These are phyloP conservation scores for Ruditapes philippinarum DNA, from an alignment of 1,140 invertebrate species.

Conservation along the genomic window DNA sequence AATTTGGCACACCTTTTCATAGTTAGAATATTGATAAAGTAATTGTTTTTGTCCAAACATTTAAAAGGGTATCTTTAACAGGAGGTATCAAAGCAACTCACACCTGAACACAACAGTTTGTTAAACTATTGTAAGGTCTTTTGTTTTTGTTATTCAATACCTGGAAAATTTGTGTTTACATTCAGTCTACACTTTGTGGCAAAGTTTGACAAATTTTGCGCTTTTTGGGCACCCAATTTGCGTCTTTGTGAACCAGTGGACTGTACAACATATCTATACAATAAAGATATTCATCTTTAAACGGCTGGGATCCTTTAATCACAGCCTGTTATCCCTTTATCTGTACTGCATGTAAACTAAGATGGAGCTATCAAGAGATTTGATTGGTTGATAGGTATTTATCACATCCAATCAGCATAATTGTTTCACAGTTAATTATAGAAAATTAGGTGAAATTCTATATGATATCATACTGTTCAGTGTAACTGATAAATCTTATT, in stretches of 20 bases:
- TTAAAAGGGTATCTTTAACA: no score
- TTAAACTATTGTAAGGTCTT: no score
- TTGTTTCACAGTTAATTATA: no score
- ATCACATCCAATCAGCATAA: conserved; percentile 10
- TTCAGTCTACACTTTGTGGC: neutral
- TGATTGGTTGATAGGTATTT: conserved; percentile 17
- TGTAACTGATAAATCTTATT: no score
- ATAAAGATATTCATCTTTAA: neutral
- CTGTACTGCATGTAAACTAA: neutral
- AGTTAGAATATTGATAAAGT: no score
- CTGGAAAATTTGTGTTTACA: neutral
- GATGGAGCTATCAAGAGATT: neutral
- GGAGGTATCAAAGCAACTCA: no score
- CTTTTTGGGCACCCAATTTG: neutral
- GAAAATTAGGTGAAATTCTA: no score
- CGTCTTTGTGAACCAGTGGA: neutral
- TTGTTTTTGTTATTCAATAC: neutral
- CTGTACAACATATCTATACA: neutral
- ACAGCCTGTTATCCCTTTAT: neutral
- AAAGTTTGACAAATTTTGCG: neutral
- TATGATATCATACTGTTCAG: no score
- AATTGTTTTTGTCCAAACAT: no score
- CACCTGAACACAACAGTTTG: no score
- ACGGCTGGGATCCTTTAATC: neutral
- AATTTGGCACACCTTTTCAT: no score